Evolutionary conservation across 92 coral and sea anemone species (phyloP).

Genomic region (Desmophyllum pertusum): DNA sequence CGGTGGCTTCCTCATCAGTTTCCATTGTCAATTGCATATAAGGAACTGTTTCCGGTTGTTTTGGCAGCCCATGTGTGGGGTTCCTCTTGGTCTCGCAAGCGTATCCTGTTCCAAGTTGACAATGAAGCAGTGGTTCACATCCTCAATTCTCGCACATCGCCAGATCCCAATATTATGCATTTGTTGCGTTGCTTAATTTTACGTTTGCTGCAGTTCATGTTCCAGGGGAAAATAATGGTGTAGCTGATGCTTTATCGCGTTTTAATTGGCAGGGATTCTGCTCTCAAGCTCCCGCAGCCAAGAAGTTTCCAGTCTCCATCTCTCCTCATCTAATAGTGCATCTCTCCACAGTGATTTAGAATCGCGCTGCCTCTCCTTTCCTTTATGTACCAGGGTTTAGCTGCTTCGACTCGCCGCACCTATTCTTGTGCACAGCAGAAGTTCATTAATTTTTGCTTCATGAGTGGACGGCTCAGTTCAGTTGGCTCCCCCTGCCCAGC

Average conservation of each 20-base stretch:
- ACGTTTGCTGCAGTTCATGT: conserved; percentile 31
- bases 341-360: neutral
- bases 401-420: conserved; percentile 4
- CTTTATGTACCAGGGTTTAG: neutral
- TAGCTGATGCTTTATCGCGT: conserved; percentile 39
- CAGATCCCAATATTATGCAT: too few species aligned
- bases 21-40: conserved; percentile 40
- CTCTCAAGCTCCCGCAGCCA: neutral
- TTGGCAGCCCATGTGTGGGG: conserved; percentile 21
- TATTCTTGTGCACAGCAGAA: conserved; percentile 10
- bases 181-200: conserved; percentile 42
- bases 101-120: conserved; percentile 39
- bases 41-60: conserved; percentile 44
- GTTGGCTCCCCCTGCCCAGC: too few species aligned
- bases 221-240: conserved; percentile 29
- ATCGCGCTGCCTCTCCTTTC: neutral
- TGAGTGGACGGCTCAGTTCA: too few species aligned
- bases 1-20: conserved; percentile 24
- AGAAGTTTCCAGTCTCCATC: neutral
- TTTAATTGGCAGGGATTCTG: neutral
- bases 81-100: conserved; percentile 12
- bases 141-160: conserved; percentile 30
- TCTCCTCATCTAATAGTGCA: conserved; percentile 1
- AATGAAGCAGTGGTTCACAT: too few species aligned
- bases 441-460: too few species aligned